These are phyloP conservation scores for Drosophila setosimentum DNA, from an alignment of 2,888 invertebrate genomes.

Conservation along the genomic window DNA sequence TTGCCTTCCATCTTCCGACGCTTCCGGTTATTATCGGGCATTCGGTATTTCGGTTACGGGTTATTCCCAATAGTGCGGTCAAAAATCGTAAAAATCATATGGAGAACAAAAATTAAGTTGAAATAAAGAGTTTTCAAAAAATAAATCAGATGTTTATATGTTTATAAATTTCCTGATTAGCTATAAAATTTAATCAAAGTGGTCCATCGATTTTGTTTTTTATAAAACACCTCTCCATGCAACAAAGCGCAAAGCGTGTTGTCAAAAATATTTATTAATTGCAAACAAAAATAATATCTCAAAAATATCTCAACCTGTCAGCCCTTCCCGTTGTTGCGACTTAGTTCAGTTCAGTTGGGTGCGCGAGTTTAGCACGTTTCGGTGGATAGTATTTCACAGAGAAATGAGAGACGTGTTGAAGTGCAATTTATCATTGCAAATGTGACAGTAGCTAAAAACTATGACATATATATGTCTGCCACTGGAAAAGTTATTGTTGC, in stretches of 20 bases:
- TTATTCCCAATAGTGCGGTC: background rate
- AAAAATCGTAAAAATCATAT: background rate
- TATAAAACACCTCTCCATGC: background rate
- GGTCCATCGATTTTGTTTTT: background rate
- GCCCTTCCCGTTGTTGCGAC: background rate
- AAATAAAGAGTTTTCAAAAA: background rate
- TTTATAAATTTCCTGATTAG: background rate
- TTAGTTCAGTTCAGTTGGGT: background rate
- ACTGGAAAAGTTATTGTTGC: background rate
- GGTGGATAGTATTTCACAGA: constrained; percentile 11
- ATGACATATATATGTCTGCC: background rate
- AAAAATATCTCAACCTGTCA: background rate
- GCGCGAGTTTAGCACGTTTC: constrained; percentile 27
- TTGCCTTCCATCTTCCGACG: constrained; percentile 19
- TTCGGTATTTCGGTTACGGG: background rate
- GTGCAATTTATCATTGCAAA: constrained; percentile 16
- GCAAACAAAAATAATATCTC: background rate
- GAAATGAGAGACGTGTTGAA: constrained; percentile 15
- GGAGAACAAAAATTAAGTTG: background rate
- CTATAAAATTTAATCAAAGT: background rate
- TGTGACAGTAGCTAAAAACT: constrained; percentile 3
- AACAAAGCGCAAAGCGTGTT: too few species aligned
- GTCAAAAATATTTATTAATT: too few species aligned
- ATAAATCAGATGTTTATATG: too few species aligned
- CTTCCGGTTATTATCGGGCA: constrained; percentile 8